A percentile compares a stretch with the other conserved stretches of the same genome.
phyloP scores from a whole-genome alignment of 2,113 vertebrate species.

The Asarcornis scutulata region DNA sequence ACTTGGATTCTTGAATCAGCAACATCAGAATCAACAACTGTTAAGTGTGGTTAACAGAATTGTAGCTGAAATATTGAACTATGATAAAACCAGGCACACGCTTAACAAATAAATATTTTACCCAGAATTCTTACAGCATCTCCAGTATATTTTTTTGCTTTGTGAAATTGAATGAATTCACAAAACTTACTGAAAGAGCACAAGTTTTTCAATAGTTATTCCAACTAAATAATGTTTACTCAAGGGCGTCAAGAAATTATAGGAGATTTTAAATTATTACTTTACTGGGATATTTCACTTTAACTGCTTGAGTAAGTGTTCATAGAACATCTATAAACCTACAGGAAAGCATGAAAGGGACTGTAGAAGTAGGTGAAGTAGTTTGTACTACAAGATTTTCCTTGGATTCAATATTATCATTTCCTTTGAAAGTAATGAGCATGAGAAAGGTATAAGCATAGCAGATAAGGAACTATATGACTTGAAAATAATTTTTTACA shows the following conservation, averaged over 20 bases:
- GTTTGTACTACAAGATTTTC: not conserved
- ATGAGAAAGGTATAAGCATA: not conserved
- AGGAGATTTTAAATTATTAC: not conserved
- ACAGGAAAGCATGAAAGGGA: too few relatives aligned
- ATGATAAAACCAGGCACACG: not conserved
- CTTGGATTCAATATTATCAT: not conserved
- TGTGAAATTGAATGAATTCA: not conserved
- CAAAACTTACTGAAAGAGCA: not conserved
- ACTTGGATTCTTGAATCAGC: not conserved
- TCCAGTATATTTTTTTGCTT: accelerated
- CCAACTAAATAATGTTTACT: not conserved
- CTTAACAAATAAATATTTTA: not conserved
- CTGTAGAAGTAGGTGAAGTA: too few relatives aligned
- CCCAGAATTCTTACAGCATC: not conserved
- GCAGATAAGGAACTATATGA: not conserved
- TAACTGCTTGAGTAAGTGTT: not conserved
- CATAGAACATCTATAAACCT: too few relatives aligned
- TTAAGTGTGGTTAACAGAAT: not conserved
- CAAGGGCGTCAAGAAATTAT: not conserved
- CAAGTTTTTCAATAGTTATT: not conserved
- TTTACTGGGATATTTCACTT: not conserved
- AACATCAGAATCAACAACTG: not conserved
- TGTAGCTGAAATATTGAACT: not conserved
- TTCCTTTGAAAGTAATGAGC: not conserved
- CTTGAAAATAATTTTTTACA: not conserved